Conservation (phyloP, 2,113 vertebrate genomes). For the Dromas ardeola region DNA sequence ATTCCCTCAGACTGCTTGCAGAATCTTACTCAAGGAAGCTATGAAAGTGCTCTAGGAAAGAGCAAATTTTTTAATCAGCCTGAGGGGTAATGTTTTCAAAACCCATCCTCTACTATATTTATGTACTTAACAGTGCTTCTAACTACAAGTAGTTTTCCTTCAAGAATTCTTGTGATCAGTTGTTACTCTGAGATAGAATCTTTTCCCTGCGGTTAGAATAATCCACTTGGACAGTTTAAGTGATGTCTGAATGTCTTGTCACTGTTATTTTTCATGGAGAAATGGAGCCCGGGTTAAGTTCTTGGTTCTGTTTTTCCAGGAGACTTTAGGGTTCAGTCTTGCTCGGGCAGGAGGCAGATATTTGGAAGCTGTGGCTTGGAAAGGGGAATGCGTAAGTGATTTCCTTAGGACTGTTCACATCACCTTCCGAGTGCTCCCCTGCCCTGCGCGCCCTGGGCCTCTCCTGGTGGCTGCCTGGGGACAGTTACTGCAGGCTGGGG, state of each 20-base stretch:
- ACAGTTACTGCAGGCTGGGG: accelerated
- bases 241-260: background rate
- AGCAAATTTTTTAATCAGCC: background rate
- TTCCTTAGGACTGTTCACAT: background rate
- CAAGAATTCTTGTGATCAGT: background rate
- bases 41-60: background rate
- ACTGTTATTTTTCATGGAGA: background rate
- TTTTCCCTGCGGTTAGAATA: background rate
- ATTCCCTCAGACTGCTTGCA: accelerated
- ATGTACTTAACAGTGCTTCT: background rate
- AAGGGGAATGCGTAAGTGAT: background rate
- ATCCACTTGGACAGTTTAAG: background rate
- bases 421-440: accelerated
- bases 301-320: background rate
- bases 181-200: background rate
- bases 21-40: background rate
- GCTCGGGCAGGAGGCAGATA: background rate
- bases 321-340: accelerated
- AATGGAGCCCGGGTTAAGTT: background rate
- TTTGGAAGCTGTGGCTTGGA: no score
- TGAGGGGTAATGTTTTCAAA: background rate
- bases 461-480: background rate
- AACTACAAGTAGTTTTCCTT: background rate
- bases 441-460: accelerated
- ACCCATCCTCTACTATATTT: background rate